Conservation (phyloP, 2,797 vertebrate species). For the Tangara arthus region DNA sequence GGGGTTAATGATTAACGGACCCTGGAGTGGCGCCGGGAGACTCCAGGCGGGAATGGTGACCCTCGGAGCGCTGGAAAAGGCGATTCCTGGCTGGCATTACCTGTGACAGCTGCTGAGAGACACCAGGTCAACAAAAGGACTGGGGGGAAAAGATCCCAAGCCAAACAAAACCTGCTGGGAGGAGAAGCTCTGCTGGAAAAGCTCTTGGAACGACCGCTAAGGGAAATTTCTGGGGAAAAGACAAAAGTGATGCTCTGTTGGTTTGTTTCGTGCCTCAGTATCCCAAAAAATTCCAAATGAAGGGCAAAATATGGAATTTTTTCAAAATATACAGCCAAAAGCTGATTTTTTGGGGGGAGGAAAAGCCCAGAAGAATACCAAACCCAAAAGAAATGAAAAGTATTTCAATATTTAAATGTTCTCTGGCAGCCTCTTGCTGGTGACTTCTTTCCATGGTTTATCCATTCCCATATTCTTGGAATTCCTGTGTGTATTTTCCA, state of each 20-base stretch:
- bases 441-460: not conserved
- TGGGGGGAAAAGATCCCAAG: not conserved
- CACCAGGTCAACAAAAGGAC: not conserved
- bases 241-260: not conserved
- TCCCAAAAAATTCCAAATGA: not conserved
- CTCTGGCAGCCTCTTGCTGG: not conserved
- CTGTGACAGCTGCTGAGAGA: not conserved
- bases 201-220: not conserved
- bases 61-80: not conserved
- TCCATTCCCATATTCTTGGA: not conserved
- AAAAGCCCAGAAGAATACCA: not conserved
- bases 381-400: not conserved
- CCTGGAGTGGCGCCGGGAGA: not conserved
- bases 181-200: not conserved
- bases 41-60: not conserved
- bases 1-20: slow-evolving; percentile 15
- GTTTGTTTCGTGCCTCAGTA: not conserved
- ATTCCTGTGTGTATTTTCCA: rapidly evolving
- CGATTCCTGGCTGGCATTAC: not conserved
- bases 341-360: not conserved
- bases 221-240: not conserved
- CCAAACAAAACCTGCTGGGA: not conserved
- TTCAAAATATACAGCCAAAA: rapidly evolving
- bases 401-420: not conserved
- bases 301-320: not conserved